Percentiles rank a stretch among this genome's conserved stretches.
Conservation (phyloP, 2,113 vertebrate species). For the Sigmodon hispidus region DNA sequence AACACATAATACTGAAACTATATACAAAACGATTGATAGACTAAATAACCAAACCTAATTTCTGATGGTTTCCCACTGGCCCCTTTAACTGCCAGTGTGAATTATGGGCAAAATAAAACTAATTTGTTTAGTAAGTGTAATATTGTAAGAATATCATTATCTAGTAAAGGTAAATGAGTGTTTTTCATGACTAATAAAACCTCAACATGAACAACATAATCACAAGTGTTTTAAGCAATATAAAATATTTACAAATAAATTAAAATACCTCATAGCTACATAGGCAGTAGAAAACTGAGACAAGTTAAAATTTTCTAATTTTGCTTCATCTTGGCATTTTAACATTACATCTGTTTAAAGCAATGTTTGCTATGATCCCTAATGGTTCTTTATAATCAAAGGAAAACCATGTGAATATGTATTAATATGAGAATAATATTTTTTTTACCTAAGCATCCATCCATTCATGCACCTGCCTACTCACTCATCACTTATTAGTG, state of each 20-base stretch:
- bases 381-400: neutral
- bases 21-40: neutral
- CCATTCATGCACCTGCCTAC: accelerated
- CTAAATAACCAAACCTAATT: neutral
- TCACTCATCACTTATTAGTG: neutral
- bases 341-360: neutral
- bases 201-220: neutral
- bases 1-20: neutral
- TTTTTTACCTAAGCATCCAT: neutral
- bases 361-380: neutral
- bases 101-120: neutral
- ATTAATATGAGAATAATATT: neutral
- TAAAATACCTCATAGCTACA: neutral
- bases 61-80: neutral
- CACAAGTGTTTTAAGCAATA: neutral
- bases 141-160: neutral
- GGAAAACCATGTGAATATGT: neutral
- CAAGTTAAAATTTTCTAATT: neutral
- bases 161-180: neutral
- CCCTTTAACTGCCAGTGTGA: neutral
- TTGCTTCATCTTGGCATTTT: neutral
- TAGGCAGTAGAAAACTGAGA: neutral
- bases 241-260: neutral
- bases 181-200: neutral
- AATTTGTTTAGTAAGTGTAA: neutral